Base-by-base conservation (phyloP, 2,888 invertebrate species). In the Lissocephala sabroskyi region DNA sequence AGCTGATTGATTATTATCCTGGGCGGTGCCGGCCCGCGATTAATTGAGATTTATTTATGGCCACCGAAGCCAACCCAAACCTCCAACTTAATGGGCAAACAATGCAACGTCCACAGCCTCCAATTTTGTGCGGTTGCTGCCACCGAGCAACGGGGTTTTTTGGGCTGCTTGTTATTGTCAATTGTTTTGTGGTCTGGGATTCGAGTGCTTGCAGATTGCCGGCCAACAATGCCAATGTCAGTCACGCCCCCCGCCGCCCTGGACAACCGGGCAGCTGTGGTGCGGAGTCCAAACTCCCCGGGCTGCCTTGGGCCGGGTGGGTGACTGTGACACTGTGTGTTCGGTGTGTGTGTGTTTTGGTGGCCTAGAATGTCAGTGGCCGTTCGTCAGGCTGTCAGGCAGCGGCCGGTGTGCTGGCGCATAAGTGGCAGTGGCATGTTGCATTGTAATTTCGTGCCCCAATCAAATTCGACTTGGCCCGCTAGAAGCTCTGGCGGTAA, bases 11-110 rank as follows among this genome's bases (percentile, higher is more conserved):
- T 78, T 78, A 60, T 60, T 57, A 54, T 57, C 45, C 49, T 57
- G 79, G 75, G 78, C 73, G n/a, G n/a, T 68, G 71, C 74, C 65
- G 71, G n/a, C n/a, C 45, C 60, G 30, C 46, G 58, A 75, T 79
- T 79, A 73, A 79, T 77, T 60, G 78, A 79, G 75, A 73, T 73
- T 73, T 73, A 79, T 79, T 79, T 77, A 68, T 65, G 70, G 44
- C 56, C 17, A 6, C 7, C 19, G 11, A 19, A 35, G n/a, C 13
- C 13, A 10, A 23, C 23, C 23, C 23, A 23, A 23, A 5, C 23
- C 23, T 23, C 56, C 63, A 62, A 54, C 65, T 79, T 73, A 73
- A 73, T 74, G 75, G 79, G 78, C 56, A 59, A 59, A 56, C 50
- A 75, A 59, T 56, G 66, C 62, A 49, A 13, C 35, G 7, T 33